Conservation (phyloP, 2,113 vertebrate species). For the Solenodon paradoxus region DNA sequence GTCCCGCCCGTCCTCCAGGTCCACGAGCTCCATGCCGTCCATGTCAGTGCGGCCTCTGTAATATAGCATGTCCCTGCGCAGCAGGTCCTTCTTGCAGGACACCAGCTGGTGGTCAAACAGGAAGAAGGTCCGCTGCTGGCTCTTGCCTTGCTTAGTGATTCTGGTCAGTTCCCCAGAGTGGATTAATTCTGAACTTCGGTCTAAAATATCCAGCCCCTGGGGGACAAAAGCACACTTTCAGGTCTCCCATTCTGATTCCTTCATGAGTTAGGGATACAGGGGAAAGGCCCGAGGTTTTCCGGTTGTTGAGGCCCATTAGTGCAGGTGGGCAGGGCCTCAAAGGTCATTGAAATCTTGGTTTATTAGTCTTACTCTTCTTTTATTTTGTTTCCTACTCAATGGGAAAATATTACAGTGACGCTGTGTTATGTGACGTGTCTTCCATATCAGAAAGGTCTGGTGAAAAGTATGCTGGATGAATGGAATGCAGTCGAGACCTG, state of each 20-base stretch:
- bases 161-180: conserved; percentile 95
- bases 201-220: conserved; percentile 93
- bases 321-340: not conserved
- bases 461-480: not conserved
- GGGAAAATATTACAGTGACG: not conserved
- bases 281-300: not conserved
- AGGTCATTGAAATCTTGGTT: not conserved
- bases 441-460: not conserved
- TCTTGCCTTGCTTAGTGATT: conserved; percentile 90
- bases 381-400: not conserved
- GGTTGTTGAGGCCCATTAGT: not conserved
- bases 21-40: conserved; percentile 88
- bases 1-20: conserved; percentile 91
- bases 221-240: not conserved
- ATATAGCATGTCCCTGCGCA: conserved; percentile 95
- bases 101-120: conserved; percentile 98
- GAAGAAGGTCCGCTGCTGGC: conserved; percentile 96
- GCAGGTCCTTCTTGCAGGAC: conserved; percentile 96
- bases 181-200: conserved; percentile 95
- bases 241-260: not conserved
- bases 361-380: not conserved
- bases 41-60: conserved; percentile 92
- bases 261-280: rapidly evolving
- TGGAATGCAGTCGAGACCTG: rapidly evolving
- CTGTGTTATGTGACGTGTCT: not conserved